Conservation (phyloP, 2,113 vertebrate species). For the Ceyx margarethae region DNA sequence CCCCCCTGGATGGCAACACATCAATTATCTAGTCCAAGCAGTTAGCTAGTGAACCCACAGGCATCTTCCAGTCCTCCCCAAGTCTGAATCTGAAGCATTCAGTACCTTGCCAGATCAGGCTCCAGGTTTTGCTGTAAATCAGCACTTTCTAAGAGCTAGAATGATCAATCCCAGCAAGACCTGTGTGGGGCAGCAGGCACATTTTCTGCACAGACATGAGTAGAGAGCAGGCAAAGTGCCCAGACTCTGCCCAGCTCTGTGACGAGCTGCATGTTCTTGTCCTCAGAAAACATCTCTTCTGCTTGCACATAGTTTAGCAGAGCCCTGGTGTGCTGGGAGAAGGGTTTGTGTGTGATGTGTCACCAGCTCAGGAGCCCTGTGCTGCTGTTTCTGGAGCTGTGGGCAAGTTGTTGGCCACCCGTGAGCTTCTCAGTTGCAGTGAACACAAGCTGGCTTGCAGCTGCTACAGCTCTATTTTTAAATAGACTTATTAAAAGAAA, state of each 20-base stretch:
- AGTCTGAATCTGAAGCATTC: background rate
- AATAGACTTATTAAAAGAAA: constrained; percentile 47
- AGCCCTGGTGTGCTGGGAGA: background rate
- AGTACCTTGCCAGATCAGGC: background rate
- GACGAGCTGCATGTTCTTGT: constrained; percentile 48
- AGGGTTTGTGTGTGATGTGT: background rate
- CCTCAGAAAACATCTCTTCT: constrained; percentile 30
- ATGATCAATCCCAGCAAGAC: constrained; percentile 45
- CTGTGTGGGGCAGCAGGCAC: constrained; percentile 12
- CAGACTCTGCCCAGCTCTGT: constrained; percentile 32
- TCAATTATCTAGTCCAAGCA: background rate
- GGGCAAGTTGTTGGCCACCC: constrained; percentile 1
- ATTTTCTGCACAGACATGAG: constrained; percentile 17
- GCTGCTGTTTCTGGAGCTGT: background rate
- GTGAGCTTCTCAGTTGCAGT: constrained; percentile 28
- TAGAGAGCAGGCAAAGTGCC: background rate
- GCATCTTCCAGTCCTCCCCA: background rate
- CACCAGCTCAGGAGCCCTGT: background rate
- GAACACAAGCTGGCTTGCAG: constrained; percentile 58
- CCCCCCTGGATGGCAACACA: background rate
- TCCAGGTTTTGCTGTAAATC: constrained; percentile 8
- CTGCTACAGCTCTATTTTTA: constrained; percentile 68
- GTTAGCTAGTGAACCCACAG: background rate
- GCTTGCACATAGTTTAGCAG: constrained; percentile 29
- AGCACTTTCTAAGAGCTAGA: background rate